A percentile compares a stretch with the other conserved stretches of the same genome.
Conservation (phyloP, 2,888 invertebrate genomes). For the Entomobrya proxima region DNA sequence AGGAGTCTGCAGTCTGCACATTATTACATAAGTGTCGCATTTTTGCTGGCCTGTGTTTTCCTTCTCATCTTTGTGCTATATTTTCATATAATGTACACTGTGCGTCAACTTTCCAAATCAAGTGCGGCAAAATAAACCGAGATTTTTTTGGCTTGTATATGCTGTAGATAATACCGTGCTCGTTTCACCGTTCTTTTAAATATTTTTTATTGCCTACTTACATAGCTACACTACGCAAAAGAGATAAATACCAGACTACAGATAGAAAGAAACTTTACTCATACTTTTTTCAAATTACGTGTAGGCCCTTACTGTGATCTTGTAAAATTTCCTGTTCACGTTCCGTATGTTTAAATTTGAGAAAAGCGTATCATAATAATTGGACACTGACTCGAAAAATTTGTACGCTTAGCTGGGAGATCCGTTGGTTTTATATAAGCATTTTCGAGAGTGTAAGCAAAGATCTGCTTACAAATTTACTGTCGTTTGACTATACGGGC, state of each 20-base stretch:
- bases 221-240: neutral
- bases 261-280: too few species aligned
- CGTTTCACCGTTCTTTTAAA: constrained; percentile 8
- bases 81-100: neutral
- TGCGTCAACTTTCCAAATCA: neutral
- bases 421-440: neutral
- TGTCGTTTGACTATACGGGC: neutral
- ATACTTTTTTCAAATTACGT: too few species aligned
- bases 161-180: too few species aligned
- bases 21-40: neutral
- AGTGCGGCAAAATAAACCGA: neutral
- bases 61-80: neutral
- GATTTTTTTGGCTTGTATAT: neutral
- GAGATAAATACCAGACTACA: neutral
- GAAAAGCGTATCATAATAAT: constrained; percentile 51
- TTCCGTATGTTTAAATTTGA: constrained; percentile 39
- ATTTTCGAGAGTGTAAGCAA: neutral
- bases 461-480: neutral
- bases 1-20: neutral
- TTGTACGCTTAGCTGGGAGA: constrained; percentile 21
- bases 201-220: constrained; percentile 19
- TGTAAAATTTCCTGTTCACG: constrained; percentile 49
- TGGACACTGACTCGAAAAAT: constrained; percentile 45
- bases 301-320: too few species aligned
- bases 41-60: neutral